phyloP scores from a whole-genome alignment of 2,888 invertebrate species.

The Lasioglossum morio region DNA sequence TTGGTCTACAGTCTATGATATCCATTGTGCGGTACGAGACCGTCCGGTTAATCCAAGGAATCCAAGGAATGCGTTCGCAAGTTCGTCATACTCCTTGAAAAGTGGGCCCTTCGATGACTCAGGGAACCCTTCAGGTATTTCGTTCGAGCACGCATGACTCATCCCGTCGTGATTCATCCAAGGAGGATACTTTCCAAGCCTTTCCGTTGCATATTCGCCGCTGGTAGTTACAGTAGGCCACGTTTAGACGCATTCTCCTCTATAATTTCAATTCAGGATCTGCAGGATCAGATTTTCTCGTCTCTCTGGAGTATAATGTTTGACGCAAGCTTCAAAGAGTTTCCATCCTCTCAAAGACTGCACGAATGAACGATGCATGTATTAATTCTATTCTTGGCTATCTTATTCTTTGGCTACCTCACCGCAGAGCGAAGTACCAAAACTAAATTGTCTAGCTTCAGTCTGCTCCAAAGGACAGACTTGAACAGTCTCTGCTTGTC shows the following conservation, averaged over 20 bases:
- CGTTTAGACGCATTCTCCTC: background rate
- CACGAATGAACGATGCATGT: too few species aligned
- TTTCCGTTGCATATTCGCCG: conserved; percentile 18
- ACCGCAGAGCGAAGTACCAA: background rate
- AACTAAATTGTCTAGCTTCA: background rate
- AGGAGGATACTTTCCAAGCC: conserved; percentile 38
- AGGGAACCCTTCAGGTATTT: conserved; percentile 71
- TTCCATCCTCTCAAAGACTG: background rate
- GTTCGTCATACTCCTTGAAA: conserved; percentile 65
- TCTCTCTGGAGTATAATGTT: background rate
- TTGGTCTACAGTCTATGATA: conserved; percentile 49
- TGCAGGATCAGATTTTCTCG: background rate
- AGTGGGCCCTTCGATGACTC: conserved; percentile 73
- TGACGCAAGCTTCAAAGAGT: background rate
- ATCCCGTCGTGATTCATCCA: conserved; percentile 74
- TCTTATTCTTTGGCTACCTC: background rate
- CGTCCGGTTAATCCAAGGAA: conserved; percentile 39
- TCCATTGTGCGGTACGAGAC: conserved; percentile 57
- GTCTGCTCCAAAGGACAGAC: background rate
- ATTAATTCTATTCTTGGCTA: too few species aligned
- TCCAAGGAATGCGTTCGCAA: conserved; percentile 69
- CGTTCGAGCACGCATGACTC: conserved; percentile 63
- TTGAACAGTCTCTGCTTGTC: background rate
- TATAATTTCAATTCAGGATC: too few species aligned
- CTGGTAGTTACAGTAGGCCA: conserved; percentile 7